Evolutionary conservation across 2,113 vertebrate species (phyloP).

Genomic region (Aythya baeri): DNA sequence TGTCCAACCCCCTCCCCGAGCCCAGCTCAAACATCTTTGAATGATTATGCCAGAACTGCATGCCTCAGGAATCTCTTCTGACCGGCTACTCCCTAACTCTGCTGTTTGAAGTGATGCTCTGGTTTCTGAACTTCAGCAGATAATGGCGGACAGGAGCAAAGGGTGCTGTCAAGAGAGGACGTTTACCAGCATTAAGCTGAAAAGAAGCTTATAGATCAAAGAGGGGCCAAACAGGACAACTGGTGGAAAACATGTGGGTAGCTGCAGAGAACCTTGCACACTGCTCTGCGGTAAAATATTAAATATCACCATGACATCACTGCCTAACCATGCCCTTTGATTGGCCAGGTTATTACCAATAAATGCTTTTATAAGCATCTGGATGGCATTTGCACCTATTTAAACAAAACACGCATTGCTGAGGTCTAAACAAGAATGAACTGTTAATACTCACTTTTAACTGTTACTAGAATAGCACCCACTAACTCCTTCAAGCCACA

Average conservation of each 20-base stretch:
- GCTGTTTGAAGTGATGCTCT: constrained; percentile 86
- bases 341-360: constrained; percentile 81
- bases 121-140: constrained; percentile 84
- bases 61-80: constrained; percentile 83
- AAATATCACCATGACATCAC: constrained; percentile 81
- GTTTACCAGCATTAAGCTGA: constrained; percentile 81
- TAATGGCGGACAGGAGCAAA: constrained; percentile 83
- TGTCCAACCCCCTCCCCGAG: constrained; percentile 63
- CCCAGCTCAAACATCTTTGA: constrained; percentile 83
- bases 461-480: constrained; percentile 80
- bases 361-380: constrained; percentile 86
- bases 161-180: constrained; percentile 80
- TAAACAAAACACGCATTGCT: constrained; percentile 83
- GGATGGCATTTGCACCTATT: constrained; percentile 88
- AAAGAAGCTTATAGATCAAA: constrained; percentile 82
- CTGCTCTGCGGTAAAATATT: constrained; percentile 80
- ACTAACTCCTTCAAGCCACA: constrained; percentile 76
- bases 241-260: constrained; percentile 77
- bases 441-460: constrained; percentile 84
- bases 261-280: constrained; percentile 64
- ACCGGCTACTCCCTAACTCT: constrained; percentile 77
- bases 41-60: constrained; percentile 86
- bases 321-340: constrained; percentile 79
- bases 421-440: constrained; percentile 84
- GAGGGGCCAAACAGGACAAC: constrained; percentile 75